A percentile compares a stretch with the other conserved stretches of the same genome.
These are phyloP conservation scores for Chrysocyon brachyurus DNA, from an alignment of 2,797 vertebrate genomes.

Conservation along the genomic window DNA sequence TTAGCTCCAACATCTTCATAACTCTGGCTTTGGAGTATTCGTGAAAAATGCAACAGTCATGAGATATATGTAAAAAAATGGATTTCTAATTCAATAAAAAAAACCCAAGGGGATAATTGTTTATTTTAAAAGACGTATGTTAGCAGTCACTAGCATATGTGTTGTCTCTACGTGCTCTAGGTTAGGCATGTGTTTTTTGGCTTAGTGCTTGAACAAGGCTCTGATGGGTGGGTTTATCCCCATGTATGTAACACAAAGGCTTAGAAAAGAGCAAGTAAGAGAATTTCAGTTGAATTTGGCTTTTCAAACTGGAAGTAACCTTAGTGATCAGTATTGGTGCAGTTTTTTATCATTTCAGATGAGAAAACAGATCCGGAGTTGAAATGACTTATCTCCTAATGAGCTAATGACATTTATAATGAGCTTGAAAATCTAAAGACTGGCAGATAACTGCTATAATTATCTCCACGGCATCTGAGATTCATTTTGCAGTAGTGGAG, in stretches of 20 bases:
- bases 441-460: background rate
- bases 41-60: background rate
- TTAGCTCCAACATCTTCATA: background rate
- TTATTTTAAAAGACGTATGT: background rate
- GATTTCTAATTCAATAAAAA: background rate
- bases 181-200: background rate
- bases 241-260: background rate
- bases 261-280: background rate
- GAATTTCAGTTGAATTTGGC: background rate
- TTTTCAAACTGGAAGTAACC: background rate
- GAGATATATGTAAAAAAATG: background rate
- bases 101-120: background rate
- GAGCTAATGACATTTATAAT: background rate
- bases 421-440: constrained; percentile 18
- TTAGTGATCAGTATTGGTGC: background rate
- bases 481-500: constrained; percentile 1
- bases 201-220: background rate
- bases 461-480: background rate
- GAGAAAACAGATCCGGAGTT: background rate
- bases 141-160: accelerated
- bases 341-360: background rate
- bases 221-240: background rate
- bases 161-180: background rate
- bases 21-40: background rate
- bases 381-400: constrained; percentile 33